Evolutionary conservation across 2,797 vertebrate species (phyloP).

Genomic region (Melanotaenia maccullochi): DNA sequence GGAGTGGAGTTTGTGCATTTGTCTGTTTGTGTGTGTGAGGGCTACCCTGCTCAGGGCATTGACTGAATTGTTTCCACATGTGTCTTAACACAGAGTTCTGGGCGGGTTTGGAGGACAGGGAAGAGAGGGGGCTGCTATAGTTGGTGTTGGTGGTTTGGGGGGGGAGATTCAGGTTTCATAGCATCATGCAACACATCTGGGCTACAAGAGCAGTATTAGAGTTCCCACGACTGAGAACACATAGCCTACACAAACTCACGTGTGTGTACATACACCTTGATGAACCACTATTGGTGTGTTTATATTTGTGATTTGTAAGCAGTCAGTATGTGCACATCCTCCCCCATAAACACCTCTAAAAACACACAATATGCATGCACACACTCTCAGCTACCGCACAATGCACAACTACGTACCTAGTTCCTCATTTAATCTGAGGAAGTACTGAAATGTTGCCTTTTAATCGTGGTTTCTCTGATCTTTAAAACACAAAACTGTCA

Average conservation of each 20-base stretch:
- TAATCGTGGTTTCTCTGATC: constrained; percentile 47
- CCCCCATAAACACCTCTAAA: constrained; percentile 21
- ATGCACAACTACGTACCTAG: constrained; percentile 37
- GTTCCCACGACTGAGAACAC: constrained; percentile 84
- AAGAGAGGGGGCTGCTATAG: constrained; percentile 71
- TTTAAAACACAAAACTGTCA: constrained; percentile 35
- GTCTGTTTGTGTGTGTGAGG: constrained; percentile 81
- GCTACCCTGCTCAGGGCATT: constrained; percentile 86
- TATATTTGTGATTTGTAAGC: constrained; percentile 55
- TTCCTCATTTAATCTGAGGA: constrained; percentile 45
- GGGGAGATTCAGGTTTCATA: constrained; percentile 83
- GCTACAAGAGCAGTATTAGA: constrained; percentile 77
- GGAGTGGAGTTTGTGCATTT: constrained; percentile 48
- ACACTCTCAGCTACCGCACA: constrained; percentile 40
- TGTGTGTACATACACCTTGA: constrained; percentile 65
- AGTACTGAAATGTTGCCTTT: constrained; percentile 59
- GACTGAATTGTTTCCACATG: constrained; percentile 89
- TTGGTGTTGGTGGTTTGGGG: constrained; percentile 51
- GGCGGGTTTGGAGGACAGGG: constrained; percentile 79
- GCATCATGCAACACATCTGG: constrained; percentile 83
- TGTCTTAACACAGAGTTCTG: constrained; percentile 86
- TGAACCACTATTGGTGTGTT: constrained; percentile 45
- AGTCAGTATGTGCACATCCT: constrained; percentile 27
- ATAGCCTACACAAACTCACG: constrained; percentile 55
- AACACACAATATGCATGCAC: constrained; percentile 32